Conservation (phyloP, 2,888 invertebrate species). For the Mimas tiliae region DNA sequence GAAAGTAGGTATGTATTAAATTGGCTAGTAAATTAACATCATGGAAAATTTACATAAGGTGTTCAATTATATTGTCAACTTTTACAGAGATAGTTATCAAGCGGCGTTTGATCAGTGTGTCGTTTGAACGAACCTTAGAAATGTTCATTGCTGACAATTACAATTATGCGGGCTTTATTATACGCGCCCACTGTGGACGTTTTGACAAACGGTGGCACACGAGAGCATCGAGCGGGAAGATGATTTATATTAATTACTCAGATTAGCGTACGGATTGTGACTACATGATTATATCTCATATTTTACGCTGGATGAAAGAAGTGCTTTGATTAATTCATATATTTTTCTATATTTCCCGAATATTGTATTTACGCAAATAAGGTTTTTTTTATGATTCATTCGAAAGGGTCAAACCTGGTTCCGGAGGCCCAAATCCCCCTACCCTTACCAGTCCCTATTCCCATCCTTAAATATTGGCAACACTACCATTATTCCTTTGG, state of each 20-base stretch:
- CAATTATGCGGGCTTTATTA: constrained; percentile 24
- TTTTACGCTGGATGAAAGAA: neutral
- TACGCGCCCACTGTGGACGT: constrained; percentile 11
- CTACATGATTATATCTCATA: neutral
- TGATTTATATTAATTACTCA: constrained; percentile 23
- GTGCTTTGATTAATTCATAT: neutral
- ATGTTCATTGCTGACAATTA: constrained; percentile 23
- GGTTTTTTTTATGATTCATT: too few species aligned
- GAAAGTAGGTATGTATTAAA: neutral
- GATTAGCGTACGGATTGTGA: neutral
- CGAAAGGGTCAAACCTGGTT: too few species aligned
- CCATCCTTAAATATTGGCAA: too few species aligned
- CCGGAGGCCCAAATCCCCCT: too few species aligned
- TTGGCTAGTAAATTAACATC: too few species aligned
- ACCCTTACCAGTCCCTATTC: too few species aligned
- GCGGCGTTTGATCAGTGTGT: neutral
- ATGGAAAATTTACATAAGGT: too few species aligned
- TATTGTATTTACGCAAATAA: too few species aligned
- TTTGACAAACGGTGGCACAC: constrained; percentile 22
- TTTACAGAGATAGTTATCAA: neutral
- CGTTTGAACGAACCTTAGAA: constrained; percentile 17
- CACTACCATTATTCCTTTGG: too few species aligned
- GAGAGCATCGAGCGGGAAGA: constrained; percentile 15
- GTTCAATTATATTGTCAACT: neutral
- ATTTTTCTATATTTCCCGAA: too few species aligned